Percentiles rank a stretch among this genome's conserved stretches.
phyloP scores from a whole-genome alignment of 2,888 invertebrate species.

The Plagodis dolabraria region DNA sequence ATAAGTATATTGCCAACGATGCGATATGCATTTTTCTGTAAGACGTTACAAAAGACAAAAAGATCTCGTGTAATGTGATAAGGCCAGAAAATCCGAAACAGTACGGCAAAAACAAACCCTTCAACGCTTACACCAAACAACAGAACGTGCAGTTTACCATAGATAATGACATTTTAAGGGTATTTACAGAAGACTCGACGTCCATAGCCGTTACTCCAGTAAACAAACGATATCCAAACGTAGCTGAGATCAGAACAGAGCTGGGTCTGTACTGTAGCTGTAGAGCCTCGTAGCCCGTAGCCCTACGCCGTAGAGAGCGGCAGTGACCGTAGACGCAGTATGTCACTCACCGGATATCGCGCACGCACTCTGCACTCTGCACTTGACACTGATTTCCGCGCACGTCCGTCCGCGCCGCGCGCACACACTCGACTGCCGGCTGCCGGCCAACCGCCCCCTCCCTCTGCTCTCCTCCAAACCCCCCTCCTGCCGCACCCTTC shows the following conservation, averaged over 20 bases:
- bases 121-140: too few species aligned
- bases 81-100: too few species aligned
- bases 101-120: too few species aligned
- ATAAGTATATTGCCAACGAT: too few species aligned
- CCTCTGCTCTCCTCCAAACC: not conserved
- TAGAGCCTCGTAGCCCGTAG: not conserved
- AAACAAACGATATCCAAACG: too few species aligned
- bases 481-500: not conserved
- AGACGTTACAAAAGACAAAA: too few species aligned
- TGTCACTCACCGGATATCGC: conserved; percentile 16
- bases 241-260: not conserved
- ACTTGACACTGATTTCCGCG: not conserved
- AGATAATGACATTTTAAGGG: too few species aligned
- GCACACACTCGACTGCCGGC: conserved; percentile 15
- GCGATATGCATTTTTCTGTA: too few species aligned
- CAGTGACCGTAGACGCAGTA: not conserved
- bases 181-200: too few species aligned
- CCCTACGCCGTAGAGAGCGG: not conserved
- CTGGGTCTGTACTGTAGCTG: not conserved
- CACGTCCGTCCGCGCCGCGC: conserved; percentile 13
- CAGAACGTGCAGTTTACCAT: too few species aligned
- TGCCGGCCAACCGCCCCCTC: not conserved
- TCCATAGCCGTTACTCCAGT: not conserved
- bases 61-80: too few species aligned
- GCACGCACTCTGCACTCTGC: not conserved